Evolutionary conservation across 2,797 vertebrate genomes (phyloP).

Genomic region (Sphenopsis melanotis): DNA sequence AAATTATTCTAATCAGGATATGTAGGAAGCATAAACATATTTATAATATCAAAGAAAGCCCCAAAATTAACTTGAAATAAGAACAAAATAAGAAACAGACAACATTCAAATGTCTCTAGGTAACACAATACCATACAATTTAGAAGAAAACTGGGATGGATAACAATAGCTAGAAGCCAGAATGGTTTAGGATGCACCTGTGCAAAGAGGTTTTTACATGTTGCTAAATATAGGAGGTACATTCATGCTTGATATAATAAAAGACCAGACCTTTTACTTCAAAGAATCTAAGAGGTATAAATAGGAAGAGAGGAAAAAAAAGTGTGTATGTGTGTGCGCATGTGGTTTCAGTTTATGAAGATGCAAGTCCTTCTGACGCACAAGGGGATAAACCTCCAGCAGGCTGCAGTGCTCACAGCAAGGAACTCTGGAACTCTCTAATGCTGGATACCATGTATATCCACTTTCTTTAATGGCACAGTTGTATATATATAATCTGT

Average conservation of each 20-base stretch:
- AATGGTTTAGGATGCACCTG: background rate
- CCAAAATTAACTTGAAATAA: background rate
- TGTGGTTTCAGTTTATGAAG: conserved; percentile 13
- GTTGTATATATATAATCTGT: background rate
- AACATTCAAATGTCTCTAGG: background rate
- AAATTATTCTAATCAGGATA: background rate
- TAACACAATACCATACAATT: background rate
- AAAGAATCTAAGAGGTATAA: conserved; percentile 37
- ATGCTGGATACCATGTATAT: background rate
- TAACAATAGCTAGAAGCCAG: background rate
- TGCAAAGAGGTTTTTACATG: conserved; percentile 8
- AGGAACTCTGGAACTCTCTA: background rate
- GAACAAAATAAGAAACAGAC: background rate
- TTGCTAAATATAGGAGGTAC: conserved; percentile 42
- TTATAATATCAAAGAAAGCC: background rate
- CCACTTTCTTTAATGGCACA: background rate
- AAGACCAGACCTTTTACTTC: conserved; percentile 49
- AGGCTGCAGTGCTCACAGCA: background rate
- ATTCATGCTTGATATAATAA: conserved; percentile 26
- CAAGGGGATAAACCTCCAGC: background rate
- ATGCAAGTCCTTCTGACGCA: conserved; percentile 33
- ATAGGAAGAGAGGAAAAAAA: conserved; percentile 1
- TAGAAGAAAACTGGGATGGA: background rate
- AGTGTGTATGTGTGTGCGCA: background rate
- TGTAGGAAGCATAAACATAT: background rate